A percentile compares a stretch with the other conserved stretches of the same genome.
phyloP scores from a whole-genome alignment of 2,888 invertebrate genomes.

The Platycheirus rosarum region DNA sequence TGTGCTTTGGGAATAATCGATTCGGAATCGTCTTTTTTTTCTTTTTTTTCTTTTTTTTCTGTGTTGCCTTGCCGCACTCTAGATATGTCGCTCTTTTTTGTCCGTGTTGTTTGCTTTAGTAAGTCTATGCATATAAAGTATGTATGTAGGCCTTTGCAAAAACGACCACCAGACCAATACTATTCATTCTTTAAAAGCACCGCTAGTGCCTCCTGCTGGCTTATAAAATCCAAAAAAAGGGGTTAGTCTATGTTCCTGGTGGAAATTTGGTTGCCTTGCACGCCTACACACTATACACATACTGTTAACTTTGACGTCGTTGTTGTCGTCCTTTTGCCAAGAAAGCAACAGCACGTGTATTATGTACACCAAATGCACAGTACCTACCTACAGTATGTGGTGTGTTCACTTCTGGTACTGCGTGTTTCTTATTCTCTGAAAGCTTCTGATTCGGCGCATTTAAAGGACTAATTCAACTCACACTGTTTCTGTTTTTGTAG shows the following conservation, averaged over 20 bases:
- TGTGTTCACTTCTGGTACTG: slow-evolving; percentile 33
- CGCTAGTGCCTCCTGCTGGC: slow-evolving; percentile 7
- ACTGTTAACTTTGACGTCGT: slow-evolving; percentile 36
- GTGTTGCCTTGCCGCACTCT: slow-evolving; percentile 31
- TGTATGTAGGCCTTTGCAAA: slow-evolving; percentile 51
- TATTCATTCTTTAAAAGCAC: slow-evolving; percentile 18
- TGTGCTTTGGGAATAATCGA: slow-evolving; percentile 64
- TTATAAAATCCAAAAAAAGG: slow-evolving; percentile 6
- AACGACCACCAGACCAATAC: slow-evolving; percentile 51
- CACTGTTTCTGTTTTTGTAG: too few species aligned
- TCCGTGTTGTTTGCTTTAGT: slow-evolving; percentile 49
- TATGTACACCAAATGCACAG: slow-evolving; percentile 47
- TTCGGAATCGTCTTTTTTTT: slow-evolving; percentile 56
- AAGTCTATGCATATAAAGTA: slow-evolving; percentile 6
- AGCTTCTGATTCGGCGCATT: slow-evolving; percentile 62
- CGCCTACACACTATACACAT: slow-evolving; percentile 46
- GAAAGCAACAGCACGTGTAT: slow-evolving; percentile 72
- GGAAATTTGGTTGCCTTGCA: slow-evolving; percentile 35
- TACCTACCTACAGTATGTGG: slow-evolving; percentile 20
- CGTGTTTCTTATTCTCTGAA: slow-evolving; percentile 49
- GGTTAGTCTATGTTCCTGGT: slow-evolving; percentile 1
- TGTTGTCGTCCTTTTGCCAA: slow-evolving; percentile 55
- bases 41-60: too few species aligned
- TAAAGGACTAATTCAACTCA: slow-evolving; percentile 28
- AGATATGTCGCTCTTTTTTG: slow-evolving; percentile 56